phyloP scores from a whole-genome alignment of 2,113 vertebrate genomes.

The Solea senegalensis region DNA sequence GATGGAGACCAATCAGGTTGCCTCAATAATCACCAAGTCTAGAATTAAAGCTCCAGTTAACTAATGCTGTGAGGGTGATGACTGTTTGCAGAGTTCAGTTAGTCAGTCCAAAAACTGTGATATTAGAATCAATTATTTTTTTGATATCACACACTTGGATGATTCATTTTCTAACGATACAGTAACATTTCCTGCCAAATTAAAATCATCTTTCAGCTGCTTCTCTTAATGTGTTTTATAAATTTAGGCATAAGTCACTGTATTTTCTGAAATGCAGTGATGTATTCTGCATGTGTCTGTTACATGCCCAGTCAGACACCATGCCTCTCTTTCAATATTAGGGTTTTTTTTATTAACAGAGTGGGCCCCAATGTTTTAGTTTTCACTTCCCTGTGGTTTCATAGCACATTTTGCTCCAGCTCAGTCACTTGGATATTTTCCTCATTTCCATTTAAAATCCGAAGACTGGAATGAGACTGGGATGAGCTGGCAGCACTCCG shows the following conservation, averaged over 20 bases:
- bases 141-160: slow-evolving; percentile 15
- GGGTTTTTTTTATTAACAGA: slow-evolving; percentile 77
- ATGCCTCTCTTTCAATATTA: slow-evolving; percentile 23
- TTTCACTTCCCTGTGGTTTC: slow-evolving; percentile 32
- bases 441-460: slow-evolving; percentile 58
- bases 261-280: slow-evolving; percentile 1
- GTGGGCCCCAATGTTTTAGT: slow-evolving; percentile 25
- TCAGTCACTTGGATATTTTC: slow-evolving; percentile 60
- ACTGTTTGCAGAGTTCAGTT: slow-evolving; percentile 20
- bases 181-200: not conserved
- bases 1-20: slow-evolving; percentile 99
- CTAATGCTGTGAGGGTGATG: slow-evolving; percentile 3
- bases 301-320: not conserved
- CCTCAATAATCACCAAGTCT: slow-evolving; percentile 99
- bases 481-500: slow-evolving; percentile 70
- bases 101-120: slow-evolving; percentile 2
- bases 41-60: slow-evolving; percentile 73
- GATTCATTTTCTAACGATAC: not conserved
- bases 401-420: slow-evolving; percentile 68
- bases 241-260: not conserved
- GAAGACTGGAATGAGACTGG: slow-evolving; percentile 59
- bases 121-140: slow-evolving; percentile 16
- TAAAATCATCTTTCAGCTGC: not conserved
- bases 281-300: not conserved
- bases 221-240: slow-evolving; percentile 1